These are phyloP conservation scores for Lamellibrachia luymesi DNA, from an alignment of 1,140 invertebrate species.

Conservation along the genomic window DNA sequence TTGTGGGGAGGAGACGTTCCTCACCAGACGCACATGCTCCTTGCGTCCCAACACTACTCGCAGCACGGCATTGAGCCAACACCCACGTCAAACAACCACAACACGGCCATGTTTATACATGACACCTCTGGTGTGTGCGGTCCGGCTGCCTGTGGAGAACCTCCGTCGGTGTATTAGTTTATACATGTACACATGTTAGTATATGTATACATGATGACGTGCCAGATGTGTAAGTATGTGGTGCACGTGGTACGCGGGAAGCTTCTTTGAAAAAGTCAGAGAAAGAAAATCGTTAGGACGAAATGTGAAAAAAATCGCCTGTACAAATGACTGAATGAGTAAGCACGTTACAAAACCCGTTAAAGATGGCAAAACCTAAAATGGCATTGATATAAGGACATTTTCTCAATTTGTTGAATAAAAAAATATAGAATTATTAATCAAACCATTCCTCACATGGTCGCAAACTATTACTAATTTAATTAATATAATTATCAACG, in stretches of 20 bases:
- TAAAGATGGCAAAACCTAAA: neutral
- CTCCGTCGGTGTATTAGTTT: neutral
- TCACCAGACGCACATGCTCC: neutral
- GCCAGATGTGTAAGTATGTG: neutral
- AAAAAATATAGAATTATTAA: neutral
- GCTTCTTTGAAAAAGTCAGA: neutral
- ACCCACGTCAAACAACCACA: neutral
- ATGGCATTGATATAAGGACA: neutral
- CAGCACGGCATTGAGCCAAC: neutral
- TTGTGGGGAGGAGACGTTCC: neutral
- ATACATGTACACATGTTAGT: neutral
- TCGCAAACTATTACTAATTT: neutral
- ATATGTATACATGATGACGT: neutral
- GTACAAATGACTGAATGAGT: neutral
- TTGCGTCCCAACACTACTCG: neutral
- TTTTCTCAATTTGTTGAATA: neutral
- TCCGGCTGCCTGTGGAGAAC: neutral
- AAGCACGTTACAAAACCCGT: neutral
- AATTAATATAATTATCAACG: neutral
- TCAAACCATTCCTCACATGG: neutral
- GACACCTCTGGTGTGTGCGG: neutral
- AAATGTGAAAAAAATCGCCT: neutral
- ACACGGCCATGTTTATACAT: neutral
- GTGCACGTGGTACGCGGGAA: neutral
- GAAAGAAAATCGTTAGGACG: neutral